Base-by-base conservation (phyloP, 2,113 vertebrate species). In the Synchiropus splendidus region DNA sequence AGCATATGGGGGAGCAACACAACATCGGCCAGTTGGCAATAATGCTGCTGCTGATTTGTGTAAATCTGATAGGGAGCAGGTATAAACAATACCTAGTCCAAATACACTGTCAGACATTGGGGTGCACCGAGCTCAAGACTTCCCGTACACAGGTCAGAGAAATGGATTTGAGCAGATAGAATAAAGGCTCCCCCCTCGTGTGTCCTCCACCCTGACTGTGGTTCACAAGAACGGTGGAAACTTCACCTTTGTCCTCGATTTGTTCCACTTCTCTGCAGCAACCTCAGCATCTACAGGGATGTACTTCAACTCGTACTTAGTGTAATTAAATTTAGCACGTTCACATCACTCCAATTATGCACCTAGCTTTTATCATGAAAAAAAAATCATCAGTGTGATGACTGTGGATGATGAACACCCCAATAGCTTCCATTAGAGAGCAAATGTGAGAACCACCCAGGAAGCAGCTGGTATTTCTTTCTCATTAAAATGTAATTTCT, bases 401-500 rank as follows among this genome's bases (percentile, higher is more conserved):
- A 16, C n/a, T 34, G 17, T 12, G 10, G 15, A 18, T 5, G 10
- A 6, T 1, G 4, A 18, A 31, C 15, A 27, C 30, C 18, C 42
- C 13, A 37, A 46, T 37, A 46, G 21, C 31, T 51, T 16, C 2
- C 31, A 16, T 37, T 42, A 42, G 21, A 50, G 38, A 15, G 37
- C 37, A 27, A 38, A 35, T 48, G 34, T 27, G 21, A 27, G 21
- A 27, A 27, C 21, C 4, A 8, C 21, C 21, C 21, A 27, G 6
- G 1, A 42, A 32, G 35, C 45, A 51, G 31, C 42, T 37, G 36
- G 12, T 41, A 12, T 58, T 9, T 2, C 47, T 13, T 17, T 6
- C 49, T 61, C 52, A 61, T 67, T 58, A 50, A 55, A 64, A 58
- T 32, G 38, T 48, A 54, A 67, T 8, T 27, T 27, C 21, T n/a